Percentiles rank a stretch among this genome's conserved stretches.
phyloP scores from a whole-genome alignment of 1,140 invertebrate genomes.

The Diachasma alloeum region DNA sequence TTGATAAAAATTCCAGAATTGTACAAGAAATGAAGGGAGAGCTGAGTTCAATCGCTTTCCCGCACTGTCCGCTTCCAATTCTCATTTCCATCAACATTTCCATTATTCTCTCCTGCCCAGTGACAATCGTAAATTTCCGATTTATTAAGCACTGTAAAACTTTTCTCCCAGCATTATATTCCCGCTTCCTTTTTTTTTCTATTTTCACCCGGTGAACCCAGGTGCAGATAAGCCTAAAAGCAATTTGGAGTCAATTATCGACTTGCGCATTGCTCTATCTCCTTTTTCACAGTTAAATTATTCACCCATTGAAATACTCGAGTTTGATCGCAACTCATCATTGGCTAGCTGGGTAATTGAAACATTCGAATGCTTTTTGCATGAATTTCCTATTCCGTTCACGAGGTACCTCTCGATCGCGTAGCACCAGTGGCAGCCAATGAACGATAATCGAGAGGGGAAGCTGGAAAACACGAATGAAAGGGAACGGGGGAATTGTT shows the following conservation, averaged over 20 bases:
- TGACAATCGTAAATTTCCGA: neutral
- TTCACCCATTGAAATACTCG: neutral
- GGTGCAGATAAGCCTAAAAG: conserved; percentile 25
- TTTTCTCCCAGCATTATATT: neutral
- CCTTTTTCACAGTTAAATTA: neutral
- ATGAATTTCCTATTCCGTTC: conserved; percentile 14
- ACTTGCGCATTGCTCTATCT: neutral
- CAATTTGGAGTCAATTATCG: conserved; percentile 13
- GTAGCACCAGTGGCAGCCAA: neutral
- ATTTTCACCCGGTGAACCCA: neutral
- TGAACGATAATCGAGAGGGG: neutral
- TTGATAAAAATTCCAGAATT: no score
- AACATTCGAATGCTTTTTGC: conserved; percentile 24
- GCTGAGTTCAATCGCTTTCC: no score
- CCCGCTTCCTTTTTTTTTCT: neutral
- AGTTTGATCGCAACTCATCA: conserved; percentile 9
- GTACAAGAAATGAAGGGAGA: no score
- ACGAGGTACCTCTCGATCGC: neutral
- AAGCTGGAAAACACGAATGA: neutral
- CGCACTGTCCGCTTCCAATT: no score
- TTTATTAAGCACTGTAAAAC: neutral
- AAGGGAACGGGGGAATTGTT: neutral
- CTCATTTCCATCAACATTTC: neutral
- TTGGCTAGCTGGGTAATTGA: conserved; percentile 16
- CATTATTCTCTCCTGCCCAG: neutral